Conservation (phyloP, 2,888 invertebrate species). For the Heliconius sara region DNA sequence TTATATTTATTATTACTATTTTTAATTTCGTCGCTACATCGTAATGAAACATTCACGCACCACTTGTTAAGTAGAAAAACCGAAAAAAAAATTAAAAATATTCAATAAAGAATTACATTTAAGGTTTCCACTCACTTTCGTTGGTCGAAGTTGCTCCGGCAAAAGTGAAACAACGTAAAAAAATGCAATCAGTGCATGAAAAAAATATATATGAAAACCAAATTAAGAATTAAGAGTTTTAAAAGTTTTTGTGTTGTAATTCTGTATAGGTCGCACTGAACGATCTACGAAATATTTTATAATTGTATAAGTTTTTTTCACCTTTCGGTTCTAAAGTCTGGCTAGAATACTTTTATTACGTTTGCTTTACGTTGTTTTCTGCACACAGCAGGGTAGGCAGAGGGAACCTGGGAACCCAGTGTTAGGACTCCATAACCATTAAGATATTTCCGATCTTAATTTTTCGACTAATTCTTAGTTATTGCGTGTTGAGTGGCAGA, state of each 20-base stretch:
- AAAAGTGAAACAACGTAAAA: constrained; percentile 66
- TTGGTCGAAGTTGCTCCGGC: constrained; percentile 49
- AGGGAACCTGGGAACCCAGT: background rate
- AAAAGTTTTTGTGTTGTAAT: background rate
- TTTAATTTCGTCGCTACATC: background rate
- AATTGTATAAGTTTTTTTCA: too few species aligned
- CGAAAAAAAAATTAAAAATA: constrained; percentile 6
- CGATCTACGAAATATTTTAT: background rate
- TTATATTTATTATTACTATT: background rate
- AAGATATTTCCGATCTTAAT: background rate
- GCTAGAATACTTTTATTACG: too few species aligned
- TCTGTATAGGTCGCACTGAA: background rate
- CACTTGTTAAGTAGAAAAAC: constrained; percentile 2
- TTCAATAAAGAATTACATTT: constrained; percentile 16
- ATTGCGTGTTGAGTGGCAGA: background rate
- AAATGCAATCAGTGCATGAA: constrained; percentile 48
- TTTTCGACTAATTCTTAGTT: background rate
- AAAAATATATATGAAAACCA: constrained; percentile 18
- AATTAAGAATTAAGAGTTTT: background rate
- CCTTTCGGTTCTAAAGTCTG: too few species aligned
- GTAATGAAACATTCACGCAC: constrained; percentile 7
- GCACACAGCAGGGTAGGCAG: background rate
- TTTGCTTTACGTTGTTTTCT: background rate
- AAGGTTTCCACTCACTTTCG: constrained; percentile 57
- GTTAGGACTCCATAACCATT: background rate